Percentiles rank a stretch among this genome's conserved stretches.
These are phyloP conservation scores for Metridium senile DNA, from an alignment of 92 coral and sea anemone species.

Conservation along the genomic window DNA sequence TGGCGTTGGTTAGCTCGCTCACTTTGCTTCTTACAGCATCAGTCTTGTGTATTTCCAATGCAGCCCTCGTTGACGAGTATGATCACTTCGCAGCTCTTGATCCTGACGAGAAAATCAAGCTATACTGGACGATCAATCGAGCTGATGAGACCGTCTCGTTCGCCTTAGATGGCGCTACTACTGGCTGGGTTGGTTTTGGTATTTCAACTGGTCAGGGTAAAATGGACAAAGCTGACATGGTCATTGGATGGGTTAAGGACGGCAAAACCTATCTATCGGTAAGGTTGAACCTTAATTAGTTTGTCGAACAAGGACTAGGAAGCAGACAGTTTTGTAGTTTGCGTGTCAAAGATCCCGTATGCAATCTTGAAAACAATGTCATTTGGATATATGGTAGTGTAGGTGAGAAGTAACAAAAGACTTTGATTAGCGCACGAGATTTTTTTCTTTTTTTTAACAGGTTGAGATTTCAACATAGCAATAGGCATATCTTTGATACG, in stretches of 20 bases:
- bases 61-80: conserved; percentile 17
- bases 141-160: conserved; percentile 40
- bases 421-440: too few species aligned
- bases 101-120: conserved; percentile 27
- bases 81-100: conserved; percentile 39
- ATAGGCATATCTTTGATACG: too few species aligned
- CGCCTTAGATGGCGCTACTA: conserved; percentile 55
- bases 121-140: conserved; percentile 55
- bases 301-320: too few species aligned
- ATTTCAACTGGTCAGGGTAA: conserved; percentile 57
- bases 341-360: too few species aligned
- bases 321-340: too few species aligned
- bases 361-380: too few species aligned
- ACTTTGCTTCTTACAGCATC: background rate
- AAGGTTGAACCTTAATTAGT: too few species aligned
- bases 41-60: background rate
- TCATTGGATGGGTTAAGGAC: conserved; percentile 59
- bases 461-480: too few species aligned
- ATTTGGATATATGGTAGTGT: too few species aligned
- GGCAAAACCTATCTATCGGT: conserved; percentile 54
- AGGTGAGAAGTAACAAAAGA: too few species aligned
- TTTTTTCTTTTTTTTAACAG: too few species aligned
- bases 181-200: conserved; percentile 78
- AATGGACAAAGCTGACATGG: conserved; percentile 60
- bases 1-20: background rate